Base-by-base conservation (phyloP, 2,113 vertebrate species). In the Melanerpes aurifrons region DNA sequence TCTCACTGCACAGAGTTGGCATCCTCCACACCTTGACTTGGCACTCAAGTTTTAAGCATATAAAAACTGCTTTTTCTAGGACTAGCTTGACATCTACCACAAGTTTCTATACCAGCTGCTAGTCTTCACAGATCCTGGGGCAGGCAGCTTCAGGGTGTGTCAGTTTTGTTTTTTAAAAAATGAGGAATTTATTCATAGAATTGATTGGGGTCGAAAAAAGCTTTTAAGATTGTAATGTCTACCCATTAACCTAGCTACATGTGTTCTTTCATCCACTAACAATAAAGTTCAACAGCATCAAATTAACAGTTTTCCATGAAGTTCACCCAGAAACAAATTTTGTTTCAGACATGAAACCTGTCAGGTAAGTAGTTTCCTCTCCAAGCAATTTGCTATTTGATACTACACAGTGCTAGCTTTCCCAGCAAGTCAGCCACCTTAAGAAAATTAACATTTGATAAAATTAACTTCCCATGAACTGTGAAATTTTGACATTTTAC, bases 361-460 rank as follows among this genome's bases (percentile, higher is more conserved):
- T 0, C 26, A 25, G 37, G 6, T 20, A 9, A 21, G 16, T 4
- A 80, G 37, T 20, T 50, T 9, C 3, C 5, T 16, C 35, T 6
- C 22, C 15, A 40, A 26, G 53, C 28, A 56, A 17, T 0, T 1
- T 17, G n/a, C 20, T 40, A 37, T 29, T 63, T 25, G 15, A 25
- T 2, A 56, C 2, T 16, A 15, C 50, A 4, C 6, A 3, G 32
- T 0, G 3, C 58, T 13, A 12, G 13, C 47, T 32, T 17, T 26
- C 2, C 21, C 75, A 6, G 22, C 0, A 21, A 12, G 6, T 1
- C 47, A 59, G 12, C 31, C 10, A 25, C 68, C 16, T 31, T 4
- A 11, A 31, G 4, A 0, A 5, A 2, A 5, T 3, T 10, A 58
- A 29, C n/a, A 32, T 14, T 1, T 5, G 9, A 31, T 6, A 48